Percentiles rank a stretch among this genome's conserved stretches.
Conservation (phyloP, 1,140 invertebrate genomes). For the Pseudomyrmex sp. region DNA sequence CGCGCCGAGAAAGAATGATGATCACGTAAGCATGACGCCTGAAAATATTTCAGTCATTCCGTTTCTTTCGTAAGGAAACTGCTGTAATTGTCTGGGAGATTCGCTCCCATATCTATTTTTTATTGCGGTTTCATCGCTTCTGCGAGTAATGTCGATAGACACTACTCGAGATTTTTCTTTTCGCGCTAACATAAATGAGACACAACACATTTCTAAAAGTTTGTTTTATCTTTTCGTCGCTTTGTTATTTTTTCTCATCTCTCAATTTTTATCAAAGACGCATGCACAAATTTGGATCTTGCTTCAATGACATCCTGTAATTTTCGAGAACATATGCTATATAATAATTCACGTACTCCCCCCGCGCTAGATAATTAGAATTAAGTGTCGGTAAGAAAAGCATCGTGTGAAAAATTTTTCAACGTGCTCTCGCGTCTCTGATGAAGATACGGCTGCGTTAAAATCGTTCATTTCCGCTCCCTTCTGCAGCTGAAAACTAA, state of each 20-base stretch:
- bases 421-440: conserved; percentile 13
- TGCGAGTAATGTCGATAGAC: not conserved
- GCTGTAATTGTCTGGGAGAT: conserved; percentile 45
- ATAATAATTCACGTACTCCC: conserved; percentile 29
- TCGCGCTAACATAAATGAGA: too few relatives aligned
- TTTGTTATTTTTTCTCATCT: not conserved
- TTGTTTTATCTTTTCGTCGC: too few relatives aligned
- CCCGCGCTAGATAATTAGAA: conserved; percentile 42
- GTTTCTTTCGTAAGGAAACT: conserved; percentile 37
- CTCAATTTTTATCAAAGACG: not conserved
- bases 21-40: conserved; percentile 54
- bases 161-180: not conserved
- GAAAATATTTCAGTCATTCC: conserved; percentile 17
- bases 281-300: not conserved
- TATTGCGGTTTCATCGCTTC: conserved; percentile 14
- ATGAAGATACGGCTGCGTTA: conserved; percentile 48
- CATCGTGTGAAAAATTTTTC: conserved; percentile 50
- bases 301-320: conserved; percentile 48
- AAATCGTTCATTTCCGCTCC: conserved; percentile 38
- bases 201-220: too few relatives aligned
- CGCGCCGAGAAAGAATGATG: conserved; percentile 26
- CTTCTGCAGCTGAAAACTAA: conserved; percentile 24
- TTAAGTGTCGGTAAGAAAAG: conserved; percentile 47
- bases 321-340: conserved; percentile 31
- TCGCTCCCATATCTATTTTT: conserved; percentile 13